Evolutionary conservation across 2,113 vertebrate genomes (phyloP), one percentile per base, ranked within the genome.

Genomic region (Microtus oregoni): DNA sequence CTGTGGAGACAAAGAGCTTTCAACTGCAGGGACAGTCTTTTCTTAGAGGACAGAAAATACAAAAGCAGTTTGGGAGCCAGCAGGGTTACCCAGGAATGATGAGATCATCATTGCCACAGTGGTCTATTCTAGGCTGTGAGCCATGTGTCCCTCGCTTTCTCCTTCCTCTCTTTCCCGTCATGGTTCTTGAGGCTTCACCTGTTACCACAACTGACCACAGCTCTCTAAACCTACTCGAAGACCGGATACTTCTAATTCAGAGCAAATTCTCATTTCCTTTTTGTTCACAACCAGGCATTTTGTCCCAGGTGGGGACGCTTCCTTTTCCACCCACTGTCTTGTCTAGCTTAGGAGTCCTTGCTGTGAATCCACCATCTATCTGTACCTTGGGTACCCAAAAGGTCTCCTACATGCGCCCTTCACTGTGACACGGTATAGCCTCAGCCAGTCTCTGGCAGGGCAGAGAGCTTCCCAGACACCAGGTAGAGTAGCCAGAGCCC

Each of bases 211-310:
- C 94, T 47, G 75, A n/a, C 81, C n/a, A 44, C 75, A 58, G 92
- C 61, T 75, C 68, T 92, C 86, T 86, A 81, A 72, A 73, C 76
- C 72, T 89, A 85, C 82, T 55, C 26, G 19, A 86, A 47, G 50
- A 68, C 67, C 47, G 91, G 73, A 83, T 92, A 52, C 82, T 95
- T 88, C 87, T 92, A 96, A 97, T 96, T 96, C 89, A 85, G 87
- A 94, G 65, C 3, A 77, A 96, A 94, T n/a, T 91, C 63, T 94
- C 70, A 52, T 58, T 76, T 78, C 75, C 58, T 44, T n/a, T 72
- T 70, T 47, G 24, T 38, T 38, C 5, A 88, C n/a, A 94, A 72
- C 67, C 8, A 47, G 81, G 35, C 72, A 92, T 81, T 89, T 86
- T 76, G 79, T 50, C 77, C 9, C 3, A 15, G 67, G 44, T 17